Conservation (phyloP, 1,140 invertebrate genomes). For the Ptiloglossa arizonensis region DNA sequence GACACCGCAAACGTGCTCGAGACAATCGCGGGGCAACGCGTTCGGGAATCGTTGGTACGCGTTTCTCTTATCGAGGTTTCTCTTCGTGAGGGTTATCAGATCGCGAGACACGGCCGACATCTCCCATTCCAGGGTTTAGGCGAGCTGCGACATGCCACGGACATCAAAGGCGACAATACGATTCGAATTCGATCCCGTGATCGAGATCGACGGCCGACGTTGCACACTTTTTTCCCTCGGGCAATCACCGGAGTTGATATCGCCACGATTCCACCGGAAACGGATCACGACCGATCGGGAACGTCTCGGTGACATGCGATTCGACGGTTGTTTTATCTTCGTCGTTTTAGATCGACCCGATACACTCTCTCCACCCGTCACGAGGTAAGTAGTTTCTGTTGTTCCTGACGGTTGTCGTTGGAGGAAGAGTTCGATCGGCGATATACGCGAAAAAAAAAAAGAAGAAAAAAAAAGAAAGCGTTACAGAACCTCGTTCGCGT, state of each 20-base stretch:
- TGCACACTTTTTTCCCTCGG: conserved; percentile 31
- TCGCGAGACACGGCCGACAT: conserved; percentile 56
- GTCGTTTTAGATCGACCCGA: conserved; percentile 30
- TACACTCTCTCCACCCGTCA: not conserved
- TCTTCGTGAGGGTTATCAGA: conserved; percentile 65
- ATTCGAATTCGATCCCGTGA: conserved; percentile 34
- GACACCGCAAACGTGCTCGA: not conserved
- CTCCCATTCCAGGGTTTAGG: conserved; percentile 9
- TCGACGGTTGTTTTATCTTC: conserved; percentile 32
- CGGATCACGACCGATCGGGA: conserved; percentile 49
- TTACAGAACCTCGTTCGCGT: not conserved
- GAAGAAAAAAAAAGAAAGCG: no score
- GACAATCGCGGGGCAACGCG: not conserved
- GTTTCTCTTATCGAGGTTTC: conserved; percentile 55
- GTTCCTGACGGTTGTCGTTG: not conserved
- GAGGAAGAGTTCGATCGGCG: conserved; percentile 9
- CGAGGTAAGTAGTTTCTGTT: not conserved
- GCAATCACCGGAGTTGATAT: conserved; percentile 42
- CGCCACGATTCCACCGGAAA: conserved; percentile 30
- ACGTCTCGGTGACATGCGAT: conserved; percentile 60
- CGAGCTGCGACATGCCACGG: conserved; percentile 12
- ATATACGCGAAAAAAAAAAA: not conserved
- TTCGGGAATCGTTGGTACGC: not conserved
- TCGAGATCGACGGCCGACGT: conserved; percentile 20
- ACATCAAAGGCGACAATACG: conserved; percentile 38